Conservation (phyloP, 23 tunicate species). For the Trididemnum clinides region DNA sequence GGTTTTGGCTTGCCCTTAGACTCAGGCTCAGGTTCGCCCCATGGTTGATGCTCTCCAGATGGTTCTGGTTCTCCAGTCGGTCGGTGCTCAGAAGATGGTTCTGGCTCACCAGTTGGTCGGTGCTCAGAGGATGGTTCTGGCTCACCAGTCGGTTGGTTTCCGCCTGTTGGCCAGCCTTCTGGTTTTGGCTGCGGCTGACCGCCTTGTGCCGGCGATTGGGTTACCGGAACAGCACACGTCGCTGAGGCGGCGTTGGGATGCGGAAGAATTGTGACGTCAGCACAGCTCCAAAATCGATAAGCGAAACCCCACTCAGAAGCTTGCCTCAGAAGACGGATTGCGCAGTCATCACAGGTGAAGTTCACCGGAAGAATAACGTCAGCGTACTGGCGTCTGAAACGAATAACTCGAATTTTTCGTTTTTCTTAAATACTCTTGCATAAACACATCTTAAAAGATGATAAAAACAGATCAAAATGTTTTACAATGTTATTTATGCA, state of each 20-base stretch:
- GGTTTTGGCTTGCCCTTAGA: conserved; percentile 4
- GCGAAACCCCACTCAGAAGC: conserved; percentile 79
- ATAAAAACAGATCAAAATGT: too few species aligned
- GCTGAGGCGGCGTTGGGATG: conserved; percentile 37
- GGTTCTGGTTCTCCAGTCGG: conserved; percentile 41
- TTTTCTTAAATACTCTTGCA: too few species aligned
- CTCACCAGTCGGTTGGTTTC: conserved; percentile 35
- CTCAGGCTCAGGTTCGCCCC: conserved; percentile 33
- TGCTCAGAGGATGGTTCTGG: conserved; percentile 20
- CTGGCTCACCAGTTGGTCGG: conserved; percentile 30
- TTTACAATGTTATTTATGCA: too few species aligned
- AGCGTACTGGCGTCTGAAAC: conserved; percentile 67
- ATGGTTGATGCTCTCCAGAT: conserved; percentile 11
- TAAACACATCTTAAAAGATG: too few species aligned
- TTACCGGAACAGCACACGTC: conserved; percentile 26
- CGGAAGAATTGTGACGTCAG: conserved; percentile 70
- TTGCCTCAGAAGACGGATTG: conserved; percentile 65
- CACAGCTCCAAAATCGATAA: conserved; percentile 90
- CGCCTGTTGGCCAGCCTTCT: conserved; percentile 31
- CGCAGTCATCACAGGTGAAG: conserved; percentile 59
- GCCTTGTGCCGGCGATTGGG: conserved; percentile 2
- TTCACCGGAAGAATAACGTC: conserved; percentile 56
- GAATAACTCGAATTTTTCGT: too few species aligned
- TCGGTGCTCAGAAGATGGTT: conserved; percentile 21
- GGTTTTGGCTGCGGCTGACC: conserved; percentile 21